These are phyloP conservation scores for Patella pellucida DNA, from an alignment of 2,888 invertebrate species.

Conservation along the genomic window DNA sequence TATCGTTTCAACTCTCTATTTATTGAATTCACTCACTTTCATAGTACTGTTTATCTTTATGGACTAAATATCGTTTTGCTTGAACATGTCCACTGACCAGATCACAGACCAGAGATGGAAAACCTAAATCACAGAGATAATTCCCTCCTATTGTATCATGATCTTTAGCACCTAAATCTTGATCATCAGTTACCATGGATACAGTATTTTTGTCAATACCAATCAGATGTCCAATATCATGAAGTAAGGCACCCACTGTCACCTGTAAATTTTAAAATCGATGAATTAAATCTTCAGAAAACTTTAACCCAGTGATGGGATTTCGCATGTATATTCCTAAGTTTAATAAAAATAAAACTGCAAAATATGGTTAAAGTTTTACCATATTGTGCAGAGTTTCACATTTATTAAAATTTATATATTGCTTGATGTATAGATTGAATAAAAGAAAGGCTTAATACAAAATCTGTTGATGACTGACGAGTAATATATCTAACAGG, in stretches of 20 bases:
- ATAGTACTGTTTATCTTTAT: slow-evolving; percentile 44
- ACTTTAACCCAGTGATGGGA: too few relatives aligned
- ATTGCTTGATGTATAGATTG: neutral
- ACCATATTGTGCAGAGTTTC: neutral
- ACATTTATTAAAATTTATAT: too few relatives aligned
- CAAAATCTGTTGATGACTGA: too few relatives aligned
- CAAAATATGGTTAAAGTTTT: too few relatives aligned
- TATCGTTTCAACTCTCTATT: too few relatives aligned
- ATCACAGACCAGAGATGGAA: slow-evolving; percentile 42
- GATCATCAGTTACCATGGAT: slow-evolving; percentile 44
- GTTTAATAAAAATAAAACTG: too few relatives aligned
- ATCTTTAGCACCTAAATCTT: slow-evolving; percentile 41
- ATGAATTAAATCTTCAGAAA: neutral
- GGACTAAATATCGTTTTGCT: slow-evolving; percentile 57
- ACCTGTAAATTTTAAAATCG: slow-evolving; percentile 29
- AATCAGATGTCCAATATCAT: slow-evolving; percentile 56
- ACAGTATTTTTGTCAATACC: slow-evolving; percentile 37
- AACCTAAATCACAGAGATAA: slow-evolving; percentile 40
- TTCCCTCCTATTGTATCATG: slow-evolving; percentile 47
- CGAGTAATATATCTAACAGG: too few relatives aligned
- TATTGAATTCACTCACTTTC: slow-evolving; percentile 36
- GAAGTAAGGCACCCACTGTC: slow-evolving; percentile 51
- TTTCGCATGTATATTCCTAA: too few relatives aligned
- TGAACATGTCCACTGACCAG: slow-evolving; percentile 52
- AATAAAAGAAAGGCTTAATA: neutral